Evolutionary conservation across 1,140 invertebrate species (phyloP), one percentile per base, ranked within the genome.

Genomic region (Drosophila paulistorum): DNA sequence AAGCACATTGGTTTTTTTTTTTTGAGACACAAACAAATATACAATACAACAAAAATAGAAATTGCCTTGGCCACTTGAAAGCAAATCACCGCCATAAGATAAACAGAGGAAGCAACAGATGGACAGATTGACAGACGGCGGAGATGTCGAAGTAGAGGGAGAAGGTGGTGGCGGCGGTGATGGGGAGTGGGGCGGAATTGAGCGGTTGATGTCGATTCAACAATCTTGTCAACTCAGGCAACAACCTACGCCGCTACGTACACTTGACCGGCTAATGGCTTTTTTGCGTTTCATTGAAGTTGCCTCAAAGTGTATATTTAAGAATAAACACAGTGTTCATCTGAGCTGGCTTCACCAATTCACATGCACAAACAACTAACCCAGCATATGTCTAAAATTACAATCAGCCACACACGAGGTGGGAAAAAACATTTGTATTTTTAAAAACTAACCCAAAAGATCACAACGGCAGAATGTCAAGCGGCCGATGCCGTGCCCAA

Each of bases 281-380:
- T 87, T 87, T 87, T 87, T 89, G 84, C 83, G 83, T 87, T 87
- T 87, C 80, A 87, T 82, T 79, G 72, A 82, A 79, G 76, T 72
- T 68, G 79, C 72, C 72, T 51, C 20, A 10, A 37, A 35, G 51
- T 59, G 20, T 60, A 17, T 17, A 17, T n/a, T n/a, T n/a, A n/a
- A n/a, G n/a, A n/a, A n/a, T n/a, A n/a, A n/a, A n/a, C n/a, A n/a
- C n/a, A n/a, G n/a, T n/a, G n/a, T n/a, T n/a, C n/a, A n/a, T n/a
- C n/a, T n/a, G n/a, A n/a, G n/a, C n/a, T n/a, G n/a, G n/a, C n/a
- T n/a, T n/a, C n/a, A n/a, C n/a, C n/a, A n/a, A n/a, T n/a, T n/a
- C n/a, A n/a, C n/a, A n/a, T n/a, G n/a, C n/a, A n/a, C n/a, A n/a
- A n/a, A n/a, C n/a, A n/a, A n/a, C n/a, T n/a, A n/a, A n/a, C n/a